Evolutionary conservation across 2,797 vertebrate genomes (phyloP).

Genomic region (Pantherophis alleghaniensis): DNA sequence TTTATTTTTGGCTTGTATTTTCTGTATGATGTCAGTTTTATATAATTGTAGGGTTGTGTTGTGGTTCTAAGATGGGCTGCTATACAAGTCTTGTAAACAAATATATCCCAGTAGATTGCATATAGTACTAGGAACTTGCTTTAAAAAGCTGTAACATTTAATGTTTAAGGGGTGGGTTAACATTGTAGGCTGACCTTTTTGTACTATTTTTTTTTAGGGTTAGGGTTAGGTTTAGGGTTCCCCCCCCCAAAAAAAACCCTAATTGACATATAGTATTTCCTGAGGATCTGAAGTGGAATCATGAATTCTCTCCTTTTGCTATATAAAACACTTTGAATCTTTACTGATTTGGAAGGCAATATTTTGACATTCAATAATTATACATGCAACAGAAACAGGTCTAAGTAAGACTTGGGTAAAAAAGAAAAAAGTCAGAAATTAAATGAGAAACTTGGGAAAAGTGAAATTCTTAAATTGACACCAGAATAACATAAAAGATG

Average conservation of each 20-base stretch:
- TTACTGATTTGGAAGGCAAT: neutral
- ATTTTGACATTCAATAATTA: neutral
- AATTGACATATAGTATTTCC: neutral
- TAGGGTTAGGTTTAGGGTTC: too few relatives aligned
- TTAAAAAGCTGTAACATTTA: neutral
- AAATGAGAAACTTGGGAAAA: neutral
- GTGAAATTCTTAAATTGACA: neutral
- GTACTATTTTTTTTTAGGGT: neutral
- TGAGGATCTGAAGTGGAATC: neutral
- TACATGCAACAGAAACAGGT: neutral
- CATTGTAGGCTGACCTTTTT: neutral
- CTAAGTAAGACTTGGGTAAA: neutral
- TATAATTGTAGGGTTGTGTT: neutral
- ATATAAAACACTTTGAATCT: neutral
- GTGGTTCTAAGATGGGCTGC: neutral
- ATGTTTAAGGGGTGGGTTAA: neutral
- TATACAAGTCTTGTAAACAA: neutral
- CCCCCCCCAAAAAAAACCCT: neutral
- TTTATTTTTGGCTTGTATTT: neutral
- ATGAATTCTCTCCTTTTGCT: neutral
- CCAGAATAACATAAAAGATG: neutral
- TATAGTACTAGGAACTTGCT: neutral
- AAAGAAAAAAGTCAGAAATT: neutral
- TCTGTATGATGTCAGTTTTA: neutral
- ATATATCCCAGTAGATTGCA: neutral